Evolutionary conservation across 2,113 vertebrate species (phyloP).

Genomic region (Aegotheles bennettii): DNA sequence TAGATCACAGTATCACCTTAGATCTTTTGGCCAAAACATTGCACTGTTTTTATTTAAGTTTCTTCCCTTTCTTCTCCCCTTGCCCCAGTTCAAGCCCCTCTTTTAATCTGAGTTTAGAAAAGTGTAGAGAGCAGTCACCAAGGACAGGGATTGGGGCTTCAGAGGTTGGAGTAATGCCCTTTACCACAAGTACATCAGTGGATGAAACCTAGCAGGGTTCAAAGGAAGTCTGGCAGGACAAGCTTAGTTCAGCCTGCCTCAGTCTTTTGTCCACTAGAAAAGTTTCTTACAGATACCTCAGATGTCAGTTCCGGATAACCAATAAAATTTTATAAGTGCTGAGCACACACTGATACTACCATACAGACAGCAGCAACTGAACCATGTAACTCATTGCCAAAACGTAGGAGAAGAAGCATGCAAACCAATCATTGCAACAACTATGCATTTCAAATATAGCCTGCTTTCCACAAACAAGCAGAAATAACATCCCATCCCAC

Average conservation of each 20-base stretch:
- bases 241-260: not conserved
- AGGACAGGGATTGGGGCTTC: not conserved
- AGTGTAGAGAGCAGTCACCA: not conserved
- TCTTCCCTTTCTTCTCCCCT: not conserved
- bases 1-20: not conserved
- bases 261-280: not conserved
- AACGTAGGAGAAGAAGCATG: not conserved
- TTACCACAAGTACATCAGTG: not conserved
- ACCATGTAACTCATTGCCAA: not conserved
- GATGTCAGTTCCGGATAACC: not conserved
- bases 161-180: not conserved
- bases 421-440: not conserved
- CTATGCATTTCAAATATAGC: not conserved
- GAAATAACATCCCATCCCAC: not conserved
- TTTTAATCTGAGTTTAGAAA: not conserved
- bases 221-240: not conserved
- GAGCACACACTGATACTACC: not conserved
- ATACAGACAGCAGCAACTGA: not conserved
- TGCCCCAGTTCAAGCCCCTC: not conserved
- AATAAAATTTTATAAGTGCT: not conserved
- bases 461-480: not conserved
- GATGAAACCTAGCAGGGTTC: conserved; percentile 15
- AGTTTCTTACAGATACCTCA: not conserved
- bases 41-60: not conserved
- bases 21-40: not conserved